Conservation (phyloP, 2,797 vertebrate genomes). For the Thripadectes ignobilis region DNA sequence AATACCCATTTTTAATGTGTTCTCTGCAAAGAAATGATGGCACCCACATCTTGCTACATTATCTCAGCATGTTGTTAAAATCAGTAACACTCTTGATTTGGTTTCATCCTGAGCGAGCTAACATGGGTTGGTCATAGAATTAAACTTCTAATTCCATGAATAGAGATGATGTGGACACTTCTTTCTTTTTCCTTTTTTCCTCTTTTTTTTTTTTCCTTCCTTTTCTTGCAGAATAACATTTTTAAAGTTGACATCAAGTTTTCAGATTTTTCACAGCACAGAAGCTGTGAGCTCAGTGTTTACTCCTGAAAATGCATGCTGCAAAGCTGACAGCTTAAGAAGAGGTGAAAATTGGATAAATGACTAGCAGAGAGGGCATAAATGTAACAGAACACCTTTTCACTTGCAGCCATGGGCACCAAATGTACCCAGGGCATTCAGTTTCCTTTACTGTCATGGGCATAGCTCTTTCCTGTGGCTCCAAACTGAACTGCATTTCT, state of each 20-base stretch:
- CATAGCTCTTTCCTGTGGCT: background rate
- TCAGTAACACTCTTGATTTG: background rate
- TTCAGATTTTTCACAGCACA: background rate
- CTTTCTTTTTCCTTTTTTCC: background rate
- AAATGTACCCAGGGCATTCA: background rate
- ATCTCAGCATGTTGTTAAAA: slow-evolving; percentile 28
- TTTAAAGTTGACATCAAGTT: background rate
- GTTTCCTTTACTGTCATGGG: background rate
- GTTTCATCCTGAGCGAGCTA: background rate
- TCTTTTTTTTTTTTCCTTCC: background rate
- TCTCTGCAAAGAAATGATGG: slow-evolving; percentile 32
- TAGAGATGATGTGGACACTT: background rate
- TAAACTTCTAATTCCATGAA: slow-evolving; percentile 5
- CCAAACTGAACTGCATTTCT: background rate
- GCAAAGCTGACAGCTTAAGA: background rate
- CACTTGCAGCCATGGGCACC: background rate
- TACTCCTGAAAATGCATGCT: background rate
- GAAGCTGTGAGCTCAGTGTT: background rate
- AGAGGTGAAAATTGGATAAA: slow-evolving; percentile 19
- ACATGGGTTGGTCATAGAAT: background rate
- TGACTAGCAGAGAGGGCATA: background rate
- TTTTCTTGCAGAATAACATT: background rate
- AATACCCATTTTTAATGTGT: slow-evolving; percentile 2
- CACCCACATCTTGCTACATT: background rate
- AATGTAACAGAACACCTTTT: background rate